A percentile compares a stretch with the other conserved stretches of the same genome.
These are phyloP conservation scores for Phocides pigmalion DNA, from an alignment of 1,140 invertebrate species.

Conservation along the genomic window DNA sequence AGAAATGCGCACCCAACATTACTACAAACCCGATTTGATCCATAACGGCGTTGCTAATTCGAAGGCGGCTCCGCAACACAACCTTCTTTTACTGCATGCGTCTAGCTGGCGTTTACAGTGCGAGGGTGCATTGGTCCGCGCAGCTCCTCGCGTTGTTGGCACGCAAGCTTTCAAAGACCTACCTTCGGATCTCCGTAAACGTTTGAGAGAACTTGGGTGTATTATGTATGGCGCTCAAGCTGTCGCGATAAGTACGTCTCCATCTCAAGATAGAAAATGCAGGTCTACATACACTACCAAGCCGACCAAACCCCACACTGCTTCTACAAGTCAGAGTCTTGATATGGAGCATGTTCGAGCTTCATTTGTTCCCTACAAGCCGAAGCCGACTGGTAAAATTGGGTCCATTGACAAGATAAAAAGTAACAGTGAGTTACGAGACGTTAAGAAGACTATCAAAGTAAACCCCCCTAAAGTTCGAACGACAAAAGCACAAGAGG, in stretches of 20 bases:
- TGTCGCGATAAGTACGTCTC: conserved; percentile 38
- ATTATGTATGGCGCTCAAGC: conserved; percentile 63
- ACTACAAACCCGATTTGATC: conserved; percentile 53
- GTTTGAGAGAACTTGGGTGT: conserved; percentile 67
- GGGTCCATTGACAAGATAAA: conserved; percentile 43
- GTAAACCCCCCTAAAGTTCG: conserved; percentile 55
- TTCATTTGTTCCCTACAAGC: conserved; percentile 64
- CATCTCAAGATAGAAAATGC: conserved; percentile 45
- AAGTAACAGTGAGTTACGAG: conserved; percentile 44
- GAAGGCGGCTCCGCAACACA: conserved; percentile 37
- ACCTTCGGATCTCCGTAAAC: conserved; percentile 55
- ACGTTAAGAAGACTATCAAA: conserved; percentile 45
- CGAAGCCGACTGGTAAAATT: conserved; percentile 47
- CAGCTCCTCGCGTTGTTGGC: conserved; percentile 55
- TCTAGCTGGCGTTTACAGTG: conserved; percentile 59
- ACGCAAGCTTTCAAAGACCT: conserved; percentile 67
- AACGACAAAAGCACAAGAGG: conserved; percentile 71
- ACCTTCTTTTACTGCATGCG: conserved; percentile 47
- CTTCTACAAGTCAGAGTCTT: conserved; percentile 41
- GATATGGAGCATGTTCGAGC: conserved; percentile 68
- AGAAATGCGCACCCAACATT: conserved; percentile 49
- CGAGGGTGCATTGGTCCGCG: conserved; percentile 59
- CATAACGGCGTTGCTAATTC: conserved; percentile 43
- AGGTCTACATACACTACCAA: conserved; percentile 37
- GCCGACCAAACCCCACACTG: conserved; percentile 25